Evolutionary conservation across 2,797 vertebrate species (phyloP).

Genomic region (Spinus pinus): DNA sequence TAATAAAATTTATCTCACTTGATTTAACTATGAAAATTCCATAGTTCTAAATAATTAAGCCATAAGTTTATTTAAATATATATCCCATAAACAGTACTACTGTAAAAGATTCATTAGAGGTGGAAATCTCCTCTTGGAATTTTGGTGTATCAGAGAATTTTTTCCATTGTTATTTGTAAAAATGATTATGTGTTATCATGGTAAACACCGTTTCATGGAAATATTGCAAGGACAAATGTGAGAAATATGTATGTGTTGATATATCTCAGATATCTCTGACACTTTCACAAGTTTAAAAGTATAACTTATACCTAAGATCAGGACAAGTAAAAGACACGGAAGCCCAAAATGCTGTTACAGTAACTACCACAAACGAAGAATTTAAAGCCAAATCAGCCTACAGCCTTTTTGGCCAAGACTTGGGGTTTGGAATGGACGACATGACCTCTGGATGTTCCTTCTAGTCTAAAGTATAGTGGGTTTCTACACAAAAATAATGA

Average conservation of each 20-base stretch:
- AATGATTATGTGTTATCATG: neutral
- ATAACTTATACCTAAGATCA: neutral
- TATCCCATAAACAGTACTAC: neutral
- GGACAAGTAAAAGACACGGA: neutral
- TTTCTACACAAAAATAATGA: neutral
- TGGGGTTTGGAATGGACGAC: neutral
- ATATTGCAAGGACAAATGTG: neutral
- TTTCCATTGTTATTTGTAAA: neutral
- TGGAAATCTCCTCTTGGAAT: neutral
- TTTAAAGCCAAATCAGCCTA: neutral
- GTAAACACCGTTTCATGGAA: neutral
- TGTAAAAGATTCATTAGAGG: neutral
- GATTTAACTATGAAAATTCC: neutral
- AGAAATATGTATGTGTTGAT: neutral
- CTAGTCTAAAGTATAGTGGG: fast-evolving
- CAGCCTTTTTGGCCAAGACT: neutral
- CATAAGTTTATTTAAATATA: neutral
- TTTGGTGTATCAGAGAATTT: neutral
- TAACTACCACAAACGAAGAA: neutral
- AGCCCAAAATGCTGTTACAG: neutral
- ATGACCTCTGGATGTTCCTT: neutral
- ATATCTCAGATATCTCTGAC: neutral
- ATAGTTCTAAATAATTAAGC: neutral
- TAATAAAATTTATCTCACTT: neutral
- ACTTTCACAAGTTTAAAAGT: neutral